phyloP scores from a whole-genome alignment of 2,113 vertebrate species.

The Chamaetylas fuelleborni region DNA sequence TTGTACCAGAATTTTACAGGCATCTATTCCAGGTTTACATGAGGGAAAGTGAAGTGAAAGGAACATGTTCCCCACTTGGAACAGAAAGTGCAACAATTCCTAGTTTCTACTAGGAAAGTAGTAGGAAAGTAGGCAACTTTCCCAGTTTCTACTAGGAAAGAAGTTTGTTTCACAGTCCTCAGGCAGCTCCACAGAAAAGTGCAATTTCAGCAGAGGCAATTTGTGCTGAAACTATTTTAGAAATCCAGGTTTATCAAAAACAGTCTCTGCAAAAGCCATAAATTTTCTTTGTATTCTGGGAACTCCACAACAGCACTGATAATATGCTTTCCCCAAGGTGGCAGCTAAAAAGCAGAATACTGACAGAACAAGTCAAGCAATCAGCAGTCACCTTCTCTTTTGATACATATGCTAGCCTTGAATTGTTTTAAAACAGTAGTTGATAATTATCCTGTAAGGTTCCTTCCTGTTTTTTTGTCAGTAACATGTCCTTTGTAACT shows the following conservation, averaged over 20 bases:
- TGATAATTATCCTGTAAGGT: not conserved
- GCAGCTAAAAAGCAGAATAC: not conserved
- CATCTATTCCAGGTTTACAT: not conserved
- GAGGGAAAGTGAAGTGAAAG: not conserved
- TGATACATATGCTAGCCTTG: not conserved
- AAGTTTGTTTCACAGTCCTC: not conserved
- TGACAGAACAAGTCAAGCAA: not conserved
- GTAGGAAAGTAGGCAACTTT: too few relatives aligned
- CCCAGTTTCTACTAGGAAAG: not conserved
- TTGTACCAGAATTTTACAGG: not conserved
- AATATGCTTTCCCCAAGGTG: not conserved
- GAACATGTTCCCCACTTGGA: not conserved
- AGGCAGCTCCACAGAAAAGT: not conserved
- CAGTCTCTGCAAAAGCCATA: not conserved
- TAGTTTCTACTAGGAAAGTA: not conserved
- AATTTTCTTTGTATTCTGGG: not conserved
- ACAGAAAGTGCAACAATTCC: not conserved
- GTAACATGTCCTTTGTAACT: not conserved
- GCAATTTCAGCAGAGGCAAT: not conserved
- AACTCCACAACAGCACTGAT: not conserved
- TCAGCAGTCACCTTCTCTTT: not conserved
- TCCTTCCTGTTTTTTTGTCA: not conserved
- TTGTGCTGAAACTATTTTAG: not conserved
- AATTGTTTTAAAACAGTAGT: not conserved
- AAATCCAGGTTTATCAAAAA: not conserved